phyloP scores from a whole-genome alignment of 2,888 invertebrate species.

The Dyspetes luteomarginatus region DNA sequence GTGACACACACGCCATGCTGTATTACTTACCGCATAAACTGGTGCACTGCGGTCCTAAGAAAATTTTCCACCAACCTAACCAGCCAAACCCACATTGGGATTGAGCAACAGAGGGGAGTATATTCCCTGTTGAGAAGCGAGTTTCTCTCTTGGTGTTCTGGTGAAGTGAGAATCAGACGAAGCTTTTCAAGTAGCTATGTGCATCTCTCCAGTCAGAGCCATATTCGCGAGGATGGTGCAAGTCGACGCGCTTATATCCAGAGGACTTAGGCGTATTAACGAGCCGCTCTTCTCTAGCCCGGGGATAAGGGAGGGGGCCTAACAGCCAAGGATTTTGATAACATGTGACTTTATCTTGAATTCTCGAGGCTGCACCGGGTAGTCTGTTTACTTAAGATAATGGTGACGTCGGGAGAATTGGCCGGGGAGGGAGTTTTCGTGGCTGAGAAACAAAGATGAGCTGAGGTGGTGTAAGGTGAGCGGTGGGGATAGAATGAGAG shows the following conservation, averaged over 20 bases:
- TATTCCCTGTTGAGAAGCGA: slow-evolving; percentile 39
- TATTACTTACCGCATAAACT: slow-evolving; percentile 48
- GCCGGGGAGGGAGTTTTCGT: slow-evolving; percentile 60
- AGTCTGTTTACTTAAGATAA: slow-evolving; percentile 82
- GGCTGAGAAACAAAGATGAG: neutral
- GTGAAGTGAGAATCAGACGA: slow-evolving; percentile 30
- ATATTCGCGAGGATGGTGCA: slow-evolving; percentile 21
- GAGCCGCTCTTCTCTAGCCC: slow-evolving; percentile 47
- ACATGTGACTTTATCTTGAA: slow-evolving; percentile 81
- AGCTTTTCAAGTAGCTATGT: slow-evolving; percentile 26
- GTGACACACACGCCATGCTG: slow-evolving; percentile 13
- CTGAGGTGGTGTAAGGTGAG: slow-evolving; percentile 40
- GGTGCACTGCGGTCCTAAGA: slow-evolving; percentile 59
- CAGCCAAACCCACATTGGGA: slow-evolving; percentile 17
- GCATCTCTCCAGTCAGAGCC: slow-evolving; percentile 20
- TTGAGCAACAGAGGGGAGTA: slow-evolving; percentile 16
- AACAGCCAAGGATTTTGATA: slow-evolving; percentile 78
- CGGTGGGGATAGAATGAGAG: slow-evolving; percentile 13
- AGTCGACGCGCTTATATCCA: slow-evolving; percentile 58
- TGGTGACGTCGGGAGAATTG: slow-evolving; percentile 71
- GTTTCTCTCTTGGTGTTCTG: neutral
- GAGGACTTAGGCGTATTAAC: slow-evolving; percentile 62
- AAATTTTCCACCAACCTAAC: slow-evolving; percentile 43
- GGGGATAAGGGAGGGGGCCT: slow-evolving; percentile 36
- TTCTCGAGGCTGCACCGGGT: slow-evolving; percentile 76